Percentiles rank a stretch among this genome's conserved stretches.
Evolutionary conservation across 1,140 invertebrate genomes (phyloP).

Genomic region (Rhagoletis zephyria): DNA sequence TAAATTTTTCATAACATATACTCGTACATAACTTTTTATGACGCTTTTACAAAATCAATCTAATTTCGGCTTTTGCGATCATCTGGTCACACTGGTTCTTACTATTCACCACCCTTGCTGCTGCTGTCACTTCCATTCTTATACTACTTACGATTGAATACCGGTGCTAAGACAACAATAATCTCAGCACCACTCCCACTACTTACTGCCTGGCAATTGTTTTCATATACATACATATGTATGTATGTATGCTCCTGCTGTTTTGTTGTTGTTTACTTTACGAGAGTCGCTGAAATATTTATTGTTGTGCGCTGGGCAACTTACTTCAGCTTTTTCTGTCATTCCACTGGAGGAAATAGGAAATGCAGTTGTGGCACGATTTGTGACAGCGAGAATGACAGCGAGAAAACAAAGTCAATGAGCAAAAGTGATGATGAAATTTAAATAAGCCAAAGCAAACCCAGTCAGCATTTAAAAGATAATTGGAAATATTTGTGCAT

Average conservation of each 20-base stretch:
- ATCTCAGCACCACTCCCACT: slow-evolving; percentile 1
- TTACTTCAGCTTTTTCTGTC: neutral
- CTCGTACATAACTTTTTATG: neutral
- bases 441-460: neutral
- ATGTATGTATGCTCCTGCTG: neutral
- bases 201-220: neutral
- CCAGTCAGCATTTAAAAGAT: too few species aligned
- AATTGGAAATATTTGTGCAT: too few species aligned
- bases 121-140: neutral
- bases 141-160: neutral
- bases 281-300: slow-evolving; percentile 49
- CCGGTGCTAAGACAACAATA: neutral
- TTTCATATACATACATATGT: slow-evolving; percentile 1
- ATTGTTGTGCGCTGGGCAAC: slow-evolving; percentile 44
- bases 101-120: neutral
- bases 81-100: neutral
- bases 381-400: neutral
- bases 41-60: neutral
- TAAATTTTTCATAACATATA: too few species aligned
- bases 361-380: slow-evolving; percentile 50
- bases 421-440: neutral
- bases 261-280: slow-evolving; percentile 26
- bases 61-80: too few species aligned
- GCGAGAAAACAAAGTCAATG: slow-evolving; percentile 31
- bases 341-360: slow-evolving; percentile 32